These are phyloP conservation scores for Achroia grisella DNA, from an alignment of 1,140 invertebrate species.

Conservation along the genomic window DNA sequence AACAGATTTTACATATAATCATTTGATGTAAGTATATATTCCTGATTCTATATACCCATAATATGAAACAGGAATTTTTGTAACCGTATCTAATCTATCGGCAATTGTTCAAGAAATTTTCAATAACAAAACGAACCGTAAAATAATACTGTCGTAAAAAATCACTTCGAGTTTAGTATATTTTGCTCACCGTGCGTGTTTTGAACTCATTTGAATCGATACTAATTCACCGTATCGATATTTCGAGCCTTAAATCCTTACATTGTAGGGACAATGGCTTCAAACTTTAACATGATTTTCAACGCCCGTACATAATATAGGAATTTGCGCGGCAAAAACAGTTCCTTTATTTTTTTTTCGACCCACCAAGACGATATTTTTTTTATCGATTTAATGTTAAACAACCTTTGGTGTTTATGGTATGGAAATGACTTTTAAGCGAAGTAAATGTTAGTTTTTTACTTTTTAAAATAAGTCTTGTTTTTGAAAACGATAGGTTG, in stretches of 20 bases:
- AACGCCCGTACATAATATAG: background rate
- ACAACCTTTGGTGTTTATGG: background rate
- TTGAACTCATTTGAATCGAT: background rate
- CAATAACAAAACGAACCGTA: no score
- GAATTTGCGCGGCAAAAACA: background rate
- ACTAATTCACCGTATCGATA: slow-evolving; percentile 1
- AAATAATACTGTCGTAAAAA: background rate
- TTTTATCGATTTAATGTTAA: background rate
- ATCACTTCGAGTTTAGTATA: background rate
- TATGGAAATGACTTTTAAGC: background rate
- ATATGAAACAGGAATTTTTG: no score
- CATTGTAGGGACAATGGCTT: background rate
- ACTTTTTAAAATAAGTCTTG: no score
- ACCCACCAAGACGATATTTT: background rate
- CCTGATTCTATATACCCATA: no score
- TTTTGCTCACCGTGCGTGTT: background rate
- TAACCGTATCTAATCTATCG: no score
- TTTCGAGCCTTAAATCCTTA: slow-evolving; percentile 1
- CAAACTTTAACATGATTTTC: background rate
- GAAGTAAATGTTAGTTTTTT: no score
- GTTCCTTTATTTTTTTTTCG: background rate
- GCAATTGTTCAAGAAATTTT: no score
- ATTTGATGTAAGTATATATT: no score
- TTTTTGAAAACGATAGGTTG: no score
- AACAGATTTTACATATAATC: no score